Evolutionary conservation across 1,140 invertebrate species (phyloP).

Genomic region (Brachionus koreanus): DNA sequence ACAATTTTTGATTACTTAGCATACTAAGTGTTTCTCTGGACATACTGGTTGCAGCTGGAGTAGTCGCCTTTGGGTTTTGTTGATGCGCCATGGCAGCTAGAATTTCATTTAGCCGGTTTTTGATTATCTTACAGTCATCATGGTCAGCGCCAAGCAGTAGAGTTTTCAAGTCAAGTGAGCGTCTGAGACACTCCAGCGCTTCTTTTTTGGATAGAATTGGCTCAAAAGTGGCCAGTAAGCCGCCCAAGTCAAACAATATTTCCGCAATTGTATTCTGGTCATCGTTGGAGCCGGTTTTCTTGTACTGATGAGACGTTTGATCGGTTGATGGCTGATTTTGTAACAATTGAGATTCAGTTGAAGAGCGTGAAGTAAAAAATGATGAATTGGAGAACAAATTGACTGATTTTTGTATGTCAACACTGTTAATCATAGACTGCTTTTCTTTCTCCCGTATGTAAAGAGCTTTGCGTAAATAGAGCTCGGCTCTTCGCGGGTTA

Average conservation of each 20-base stretch:
- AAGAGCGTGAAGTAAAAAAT: neutral
- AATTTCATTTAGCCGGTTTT: constrained; percentile 8
- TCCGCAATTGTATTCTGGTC: constrained; percentile 19
- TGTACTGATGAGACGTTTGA: neutral
- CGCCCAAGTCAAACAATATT: constrained; percentile 23
- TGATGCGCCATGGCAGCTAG: neutral
- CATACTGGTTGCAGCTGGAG: neutral
- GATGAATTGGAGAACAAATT: constrained; percentile 7
- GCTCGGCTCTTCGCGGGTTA: constrained; percentile 19
- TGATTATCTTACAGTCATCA: constrained; percentile 23
- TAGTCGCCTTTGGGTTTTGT: neutral
- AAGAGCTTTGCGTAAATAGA: constrained; percentile 34
- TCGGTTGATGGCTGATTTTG: neutral
- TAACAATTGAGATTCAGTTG: neutral
- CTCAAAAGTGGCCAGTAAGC: neutral
- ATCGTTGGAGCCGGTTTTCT: constrained; percentile 13
- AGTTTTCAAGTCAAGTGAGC: constrained; percentile 23
- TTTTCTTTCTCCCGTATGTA: constrained; percentile 22
- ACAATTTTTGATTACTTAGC: neutral
- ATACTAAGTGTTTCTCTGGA: constrained; percentile 1
- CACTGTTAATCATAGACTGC: neutral
- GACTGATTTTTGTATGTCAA: neutral
- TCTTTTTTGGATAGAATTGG: constrained; percentile 32
- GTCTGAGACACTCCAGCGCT: constrained; percentile 9
- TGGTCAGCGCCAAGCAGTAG: neutral